Percentiles rank a stretch among this genome's conserved stretches.
Conservation (phyloP, 1,140 invertebrate genomes). For the Brachionus asplanchnoidis region DNA sequence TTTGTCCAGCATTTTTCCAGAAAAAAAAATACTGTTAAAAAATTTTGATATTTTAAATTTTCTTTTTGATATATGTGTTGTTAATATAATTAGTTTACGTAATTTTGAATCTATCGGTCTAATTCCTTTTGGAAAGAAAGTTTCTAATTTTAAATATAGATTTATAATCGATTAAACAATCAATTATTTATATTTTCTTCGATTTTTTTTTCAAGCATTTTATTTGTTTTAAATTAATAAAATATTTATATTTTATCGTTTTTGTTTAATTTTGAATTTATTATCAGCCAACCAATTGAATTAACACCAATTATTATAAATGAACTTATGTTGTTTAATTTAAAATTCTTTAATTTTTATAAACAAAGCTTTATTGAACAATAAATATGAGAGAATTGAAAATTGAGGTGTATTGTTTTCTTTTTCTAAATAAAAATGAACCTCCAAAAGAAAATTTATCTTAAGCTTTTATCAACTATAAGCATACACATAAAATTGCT, state of each 20-base stretch:
- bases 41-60: not conserved
- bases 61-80: not conserved
- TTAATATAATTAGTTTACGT: not conserved
- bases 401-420: no score
- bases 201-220: not conserved
- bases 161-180: not conserved
- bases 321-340: no score
- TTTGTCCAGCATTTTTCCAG: not conserved
- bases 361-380: no score
- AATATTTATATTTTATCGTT: not conserved
- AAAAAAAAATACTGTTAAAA: not conserved
- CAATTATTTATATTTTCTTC: not conserved
- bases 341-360: no score
- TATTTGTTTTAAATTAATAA: not conserved
- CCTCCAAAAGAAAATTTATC: no score
- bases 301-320: no score
- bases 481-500: no score
- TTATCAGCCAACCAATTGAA: no score
- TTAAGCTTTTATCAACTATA: no score
- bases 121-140: not conserved
- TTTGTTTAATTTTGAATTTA: not conserved
- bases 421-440: no score
- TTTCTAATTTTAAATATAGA: not conserved
- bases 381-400: no score
- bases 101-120: not conserved